Evolutionary conservation across 23 tunicate species (phyloP).

Genomic region (Styela plicata): DNA sequence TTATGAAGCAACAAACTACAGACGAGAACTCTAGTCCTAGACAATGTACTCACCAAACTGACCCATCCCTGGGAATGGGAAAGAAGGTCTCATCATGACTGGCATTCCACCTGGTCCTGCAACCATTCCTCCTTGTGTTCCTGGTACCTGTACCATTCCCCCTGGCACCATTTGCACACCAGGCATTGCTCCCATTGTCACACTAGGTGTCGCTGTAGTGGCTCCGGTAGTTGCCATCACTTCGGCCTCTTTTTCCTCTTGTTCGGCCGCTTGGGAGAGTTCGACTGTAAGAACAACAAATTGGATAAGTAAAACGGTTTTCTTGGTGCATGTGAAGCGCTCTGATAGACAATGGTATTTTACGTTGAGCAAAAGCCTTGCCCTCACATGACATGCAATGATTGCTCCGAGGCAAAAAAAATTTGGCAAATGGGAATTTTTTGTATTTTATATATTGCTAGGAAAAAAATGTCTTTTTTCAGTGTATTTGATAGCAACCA

Average conservation of each 20-base stretch:
- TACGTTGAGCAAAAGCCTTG: too few species aligned
- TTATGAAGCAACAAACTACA: too few species aligned
- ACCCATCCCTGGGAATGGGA: conserved; percentile 50
- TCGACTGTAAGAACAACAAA: neutral
- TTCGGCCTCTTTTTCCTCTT: neutral
- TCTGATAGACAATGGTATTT: too few species aligned
- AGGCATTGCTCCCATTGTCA: conserved; percentile 27
- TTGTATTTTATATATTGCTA: too few species aligned
- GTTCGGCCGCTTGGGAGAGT: conserved; percentile 4
- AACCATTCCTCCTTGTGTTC: conserved; percentile 47
- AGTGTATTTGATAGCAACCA: too few species aligned
- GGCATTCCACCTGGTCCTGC: conserved; percentile 61
- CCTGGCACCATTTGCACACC: conserved; percentile 20
- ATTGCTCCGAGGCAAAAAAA: too few species aligned
- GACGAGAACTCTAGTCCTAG: too few species aligned
- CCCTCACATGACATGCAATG: too few species aligned
- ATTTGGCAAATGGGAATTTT: too few species aligned
- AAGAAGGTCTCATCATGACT: conserved; percentile 68
- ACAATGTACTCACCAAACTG: conserved; percentile 69
- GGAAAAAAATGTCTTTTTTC: too few species aligned
- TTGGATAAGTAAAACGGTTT: too few species aligned
- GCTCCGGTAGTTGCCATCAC: conserved; percentile 8
- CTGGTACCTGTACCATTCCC: conserved; percentile 16
- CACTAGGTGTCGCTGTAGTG: conserved; percentile 7
- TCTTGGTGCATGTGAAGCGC: too few species aligned